Evolutionary conservation across 1,140 invertebrate species (phyloP).

Genomic region (Macrocentrus cingulum): DNA sequence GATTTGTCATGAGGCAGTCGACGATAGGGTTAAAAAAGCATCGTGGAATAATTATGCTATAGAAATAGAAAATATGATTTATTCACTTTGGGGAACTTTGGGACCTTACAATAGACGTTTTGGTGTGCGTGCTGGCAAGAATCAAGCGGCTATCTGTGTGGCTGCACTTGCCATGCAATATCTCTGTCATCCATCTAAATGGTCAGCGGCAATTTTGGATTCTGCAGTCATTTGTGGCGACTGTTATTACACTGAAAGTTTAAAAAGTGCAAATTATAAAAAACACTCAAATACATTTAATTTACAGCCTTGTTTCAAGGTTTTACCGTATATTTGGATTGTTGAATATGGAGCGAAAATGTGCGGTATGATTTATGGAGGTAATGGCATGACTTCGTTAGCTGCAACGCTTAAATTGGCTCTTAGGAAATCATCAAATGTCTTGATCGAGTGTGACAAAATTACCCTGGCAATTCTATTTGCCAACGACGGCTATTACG

Average conservation of each 20-base stretch:
- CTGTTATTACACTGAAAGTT: constrained; percentile 46
- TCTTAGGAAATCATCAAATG: constrained; percentile 29
- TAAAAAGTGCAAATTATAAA: constrained; percentile 28
- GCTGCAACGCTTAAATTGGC: constrained; percentile 28
- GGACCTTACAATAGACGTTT: constrained; percentile 46
- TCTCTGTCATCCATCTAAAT: constrained; percentile 47
- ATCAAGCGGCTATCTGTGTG: constrained; percentile 47
- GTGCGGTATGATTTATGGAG: constrained; percentile 46
- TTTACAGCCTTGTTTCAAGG: constrained; percentile 40
- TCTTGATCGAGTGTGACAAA: constrained; percentile 44
- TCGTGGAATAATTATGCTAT: constrained; percentile 48
- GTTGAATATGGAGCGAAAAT: constrained; percentile 38
- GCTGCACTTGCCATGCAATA: constrained; percentile 41
- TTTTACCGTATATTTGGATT: constrained; percentile 46
- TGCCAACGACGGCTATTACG: constrained; percentile 41
- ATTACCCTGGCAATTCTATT: constrained; percentile 38
- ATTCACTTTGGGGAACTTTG: constrained; percentile 51
- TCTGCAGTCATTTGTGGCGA: constrained; percentile 49
- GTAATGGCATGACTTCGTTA: constrained; percentile 26
- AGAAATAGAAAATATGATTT: constrained; percentile 47
- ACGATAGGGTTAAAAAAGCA: constrained; percentile 25
- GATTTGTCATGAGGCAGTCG: not conserved
- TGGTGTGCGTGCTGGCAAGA: constrained; percentile 41
- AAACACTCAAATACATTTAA: constrained; percentile 41
- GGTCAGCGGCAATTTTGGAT: constrained; percentile 47